These are phyloP conservation scores for Drosophila longiperda DNA, from an alignment of 2,888 invertebrate genomes.

Conservation along the genomic window DNA sequence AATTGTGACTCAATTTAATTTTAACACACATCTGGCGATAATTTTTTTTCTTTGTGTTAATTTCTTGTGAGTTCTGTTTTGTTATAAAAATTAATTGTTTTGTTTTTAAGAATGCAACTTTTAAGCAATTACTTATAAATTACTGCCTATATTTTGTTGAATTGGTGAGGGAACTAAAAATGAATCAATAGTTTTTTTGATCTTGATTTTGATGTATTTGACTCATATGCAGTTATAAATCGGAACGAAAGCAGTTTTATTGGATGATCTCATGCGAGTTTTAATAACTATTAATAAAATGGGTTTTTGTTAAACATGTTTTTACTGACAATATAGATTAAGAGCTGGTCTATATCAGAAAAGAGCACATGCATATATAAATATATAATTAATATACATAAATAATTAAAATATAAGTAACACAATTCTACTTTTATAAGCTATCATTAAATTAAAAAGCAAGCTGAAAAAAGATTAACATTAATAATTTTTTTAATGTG, in stretches of 20 bases:
- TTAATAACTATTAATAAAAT: background rate
- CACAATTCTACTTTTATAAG: no score
- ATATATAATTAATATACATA: no score
- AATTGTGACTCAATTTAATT: conserved; percentile 32
- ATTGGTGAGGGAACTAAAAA: conserved; percentile 3
- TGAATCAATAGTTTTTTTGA: conserved; percentile 25
- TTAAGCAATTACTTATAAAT: conserved; percentile 20
- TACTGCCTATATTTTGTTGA: background rate
- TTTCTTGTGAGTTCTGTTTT: conserved; percentile 32
- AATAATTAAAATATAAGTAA: background rate
- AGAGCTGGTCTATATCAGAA: no score
- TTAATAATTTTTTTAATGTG: background rate
- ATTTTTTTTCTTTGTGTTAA: background rate
- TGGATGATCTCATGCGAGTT: background rate
- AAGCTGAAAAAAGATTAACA: no score
- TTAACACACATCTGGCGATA: conserved; percentile 49
- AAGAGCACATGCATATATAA: no score
- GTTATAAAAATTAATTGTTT: conserved; percentile 36
- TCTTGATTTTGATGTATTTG: background rate
- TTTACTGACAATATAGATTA: no score
- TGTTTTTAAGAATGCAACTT: conserved; percentile 9
- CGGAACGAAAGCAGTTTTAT: background rate
- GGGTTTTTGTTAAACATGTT: background rate
- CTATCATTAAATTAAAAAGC: background rate
- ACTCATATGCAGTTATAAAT: conserved; percentile 1